These are phyloP conservation scores for Leptopilina clavipes DNA, from an alignment of 1,140 invertebrate genomes.

Conservation along the genomic window DNA sequence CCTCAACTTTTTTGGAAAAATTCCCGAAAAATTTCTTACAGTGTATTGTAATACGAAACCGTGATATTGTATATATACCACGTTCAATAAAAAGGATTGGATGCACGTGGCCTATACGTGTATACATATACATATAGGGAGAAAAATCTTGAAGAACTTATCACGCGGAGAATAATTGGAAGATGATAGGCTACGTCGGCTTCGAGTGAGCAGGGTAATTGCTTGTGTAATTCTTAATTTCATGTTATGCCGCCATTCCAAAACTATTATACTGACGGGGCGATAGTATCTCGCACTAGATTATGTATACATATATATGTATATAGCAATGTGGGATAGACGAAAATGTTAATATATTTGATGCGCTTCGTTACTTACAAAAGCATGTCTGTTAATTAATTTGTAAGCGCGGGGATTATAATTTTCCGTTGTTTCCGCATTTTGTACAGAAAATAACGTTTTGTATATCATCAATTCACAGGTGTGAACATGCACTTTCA, in stretches of 20 bases:
- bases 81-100: neutral
- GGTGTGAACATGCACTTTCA: slow-evolving; percentile 14
- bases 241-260: slow-evolving; percentile 70
- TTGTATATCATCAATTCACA: slow-evolving; percentile 3
- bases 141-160: slow-evolving; percentile 53
- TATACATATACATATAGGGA: slow-evolving; percentile 5
- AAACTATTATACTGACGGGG: slow-evolving; percentile 55
- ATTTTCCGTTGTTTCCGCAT: slow-evolving; percentile 50
- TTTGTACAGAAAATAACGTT: neutral
- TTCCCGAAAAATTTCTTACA: too few species aligned
- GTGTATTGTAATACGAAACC: neutral
- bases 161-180: slow-evolving; percentile 70
- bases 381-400: slow-evolving; percentile 63
- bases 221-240: slow-evolving; percentile 74
- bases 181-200: slow-evolving; percentile 71
- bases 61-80: neutral
- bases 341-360: slow-evolving; percentile 51
- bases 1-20: too few species aligned
- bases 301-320: slow-evolving; percentile 41
- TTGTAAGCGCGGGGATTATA: slow-evolving; percentile 46
- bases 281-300: slow-evolving; percentile 60
- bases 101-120: slow-evolving; percentile 4
- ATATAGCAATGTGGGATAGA: slow-evolving; percentile 55
- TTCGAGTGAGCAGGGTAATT: slow-evolving; percentile 69
- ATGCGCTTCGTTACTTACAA: slow-evolving; percentile 64